Evolutionary conservation across 2,797 vertebrate species (phyloP).

Genomic region (Melanotaenia boesemani): DNA sequence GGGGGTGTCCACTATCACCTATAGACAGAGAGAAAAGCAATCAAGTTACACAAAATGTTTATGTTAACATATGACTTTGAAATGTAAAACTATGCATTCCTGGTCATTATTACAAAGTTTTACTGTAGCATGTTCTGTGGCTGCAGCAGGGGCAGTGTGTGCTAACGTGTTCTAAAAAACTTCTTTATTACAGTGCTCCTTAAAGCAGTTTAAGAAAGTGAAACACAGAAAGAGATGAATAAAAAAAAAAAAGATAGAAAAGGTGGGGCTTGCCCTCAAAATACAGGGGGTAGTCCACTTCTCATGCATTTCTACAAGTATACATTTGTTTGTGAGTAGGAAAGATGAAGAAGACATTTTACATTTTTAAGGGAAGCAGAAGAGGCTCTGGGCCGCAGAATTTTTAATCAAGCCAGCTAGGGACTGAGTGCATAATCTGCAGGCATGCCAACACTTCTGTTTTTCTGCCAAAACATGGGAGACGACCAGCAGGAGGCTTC

Average conservation of each 20-base stretch:
- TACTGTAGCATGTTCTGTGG: slow-evolving; percentile 14
- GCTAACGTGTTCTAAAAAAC: not conserved
- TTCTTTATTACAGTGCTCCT: not conserved
- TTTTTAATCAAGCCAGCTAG: slow-evolving; percentile 66
- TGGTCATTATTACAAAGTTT: slow-evolving; percentile 13
- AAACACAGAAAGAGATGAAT: too few relatives aligned
- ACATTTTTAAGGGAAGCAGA: slow-evolving; percentile 34
- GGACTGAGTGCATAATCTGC: slow-evolving; percentile 60
- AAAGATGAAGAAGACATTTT: slow-evolving; percentile 53
- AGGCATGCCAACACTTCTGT: slow-evolving; percentile 50
- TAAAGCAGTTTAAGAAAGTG: not conserved
- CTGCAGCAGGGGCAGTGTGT: slow-evolving; percentile 20
- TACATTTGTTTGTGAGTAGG: slow-evolving; percentile 27
- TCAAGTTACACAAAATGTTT: slow-evolving; percentile 1
- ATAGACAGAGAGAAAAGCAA: slow-evolving; percentile 5
- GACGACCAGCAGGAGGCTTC: slow-evolving; percentile 48
- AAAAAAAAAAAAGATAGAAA: too few relatives aligned
- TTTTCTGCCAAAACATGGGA: slow-evolving; percentile 49
- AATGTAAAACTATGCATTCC: slow-evolving; percentile 9
- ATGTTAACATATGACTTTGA: slow-evolving; percentile 16
- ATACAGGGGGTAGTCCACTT: slow-evolving; percentile 57
- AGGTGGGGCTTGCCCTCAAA: slow-evolving; percentile 42
- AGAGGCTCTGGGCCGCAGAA: slow-evolving; percentile 56
- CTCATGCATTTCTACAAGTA: slow-evolving; percentile 12
- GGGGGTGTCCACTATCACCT: slow-evolving; percentile 99